Percentiles rank a stretch among this genome's conserved stretches.
Conservation (phyloP, 2,888 invertebrate species). For the Resseliella maxima region DNA sequence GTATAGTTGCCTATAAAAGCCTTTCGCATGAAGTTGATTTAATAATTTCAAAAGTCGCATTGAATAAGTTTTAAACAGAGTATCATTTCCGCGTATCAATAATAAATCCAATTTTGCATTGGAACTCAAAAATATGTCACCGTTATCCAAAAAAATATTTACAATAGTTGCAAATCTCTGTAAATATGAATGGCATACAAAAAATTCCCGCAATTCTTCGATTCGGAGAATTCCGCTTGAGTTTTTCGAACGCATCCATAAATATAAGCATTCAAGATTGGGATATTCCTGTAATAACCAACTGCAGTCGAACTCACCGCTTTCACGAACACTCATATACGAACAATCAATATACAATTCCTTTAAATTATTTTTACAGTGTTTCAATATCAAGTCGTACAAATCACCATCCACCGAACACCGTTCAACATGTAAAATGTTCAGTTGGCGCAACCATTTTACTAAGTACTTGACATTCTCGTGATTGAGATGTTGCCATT, state of each 20-base stretch:
- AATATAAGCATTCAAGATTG: neutral
- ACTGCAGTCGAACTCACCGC: neutral
- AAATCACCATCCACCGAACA: neutral
- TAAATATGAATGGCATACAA: neutral
- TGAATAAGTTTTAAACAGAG: neutral
- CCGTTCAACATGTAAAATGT: neutral
- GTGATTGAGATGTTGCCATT: neutral
- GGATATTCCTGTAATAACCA: neutral
- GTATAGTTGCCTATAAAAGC: conserved; percentile 20
- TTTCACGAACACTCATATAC: no score
- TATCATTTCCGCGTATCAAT: neutral
- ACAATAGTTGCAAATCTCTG: neutral
- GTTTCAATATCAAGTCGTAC: neutral
- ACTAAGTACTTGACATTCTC: neutral
- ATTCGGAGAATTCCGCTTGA: no score
- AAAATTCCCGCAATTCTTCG: neutral
- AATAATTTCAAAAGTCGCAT: neutral
- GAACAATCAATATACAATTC: neutral
- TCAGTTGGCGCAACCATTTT: neutral
- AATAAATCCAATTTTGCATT: conserved; percentile 19
- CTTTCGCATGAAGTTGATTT: conserved; percentile 5
- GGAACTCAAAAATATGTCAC: neutral
- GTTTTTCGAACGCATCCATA: neutral
- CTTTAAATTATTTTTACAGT: neutral
- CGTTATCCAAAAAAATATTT: neutral